phyloP scores from a whole-genome alignment of 2,797 vertebrate genomes.

The Oreochromis mossambicus region DNA sequence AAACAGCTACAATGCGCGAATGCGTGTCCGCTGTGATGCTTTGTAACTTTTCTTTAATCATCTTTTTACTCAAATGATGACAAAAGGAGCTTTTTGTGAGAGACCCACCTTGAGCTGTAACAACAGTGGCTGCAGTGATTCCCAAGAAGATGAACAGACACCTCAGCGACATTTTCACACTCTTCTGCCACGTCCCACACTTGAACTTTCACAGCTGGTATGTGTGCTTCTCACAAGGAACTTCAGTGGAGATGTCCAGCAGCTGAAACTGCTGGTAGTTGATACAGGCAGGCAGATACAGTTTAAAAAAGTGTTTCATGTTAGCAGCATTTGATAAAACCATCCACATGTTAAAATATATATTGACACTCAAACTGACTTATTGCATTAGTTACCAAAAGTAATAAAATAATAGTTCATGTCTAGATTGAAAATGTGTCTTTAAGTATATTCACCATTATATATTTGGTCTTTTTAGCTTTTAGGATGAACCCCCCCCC shows the following conservation, averaged over 20 bases:
- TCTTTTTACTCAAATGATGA: not conserved
- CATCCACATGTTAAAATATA: not conserved
- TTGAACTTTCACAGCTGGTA: slow-evolving; percentile 57
- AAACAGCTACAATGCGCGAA: not conserved
- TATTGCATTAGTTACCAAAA: not conserved
- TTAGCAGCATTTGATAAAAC: not conserved
- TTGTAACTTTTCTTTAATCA: not conserved
- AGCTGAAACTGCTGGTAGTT: slow-evolving; percentile 18
- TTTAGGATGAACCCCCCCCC: too few species aligned
- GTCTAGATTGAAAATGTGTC: not conserved
- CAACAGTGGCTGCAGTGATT: slow-evolving; percentile 38
- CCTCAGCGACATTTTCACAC: slow-evolving; percentile 56
- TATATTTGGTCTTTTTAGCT: not conserved
- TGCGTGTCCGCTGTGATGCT: not conserved
- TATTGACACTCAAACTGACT: not conserved
- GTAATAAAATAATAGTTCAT: not conserved
- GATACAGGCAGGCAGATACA: not conserved
- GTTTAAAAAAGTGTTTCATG: not conserved
- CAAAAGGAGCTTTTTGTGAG: not conserved
- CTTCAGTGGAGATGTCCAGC: not conserved
- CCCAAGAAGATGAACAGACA: slow-evolving; percentile 60
- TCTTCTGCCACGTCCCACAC: slow-evolving; percentile 21
- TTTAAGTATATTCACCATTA: not conserved
- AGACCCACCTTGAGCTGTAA: slow-evolving; percentile 70
- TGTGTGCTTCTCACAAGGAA: slow-evolving; percentile 28